phyloP scores from a whole-genome alignment of 2,888 invertebrate genomes.

The Linnaemya tessellans region DNA sequence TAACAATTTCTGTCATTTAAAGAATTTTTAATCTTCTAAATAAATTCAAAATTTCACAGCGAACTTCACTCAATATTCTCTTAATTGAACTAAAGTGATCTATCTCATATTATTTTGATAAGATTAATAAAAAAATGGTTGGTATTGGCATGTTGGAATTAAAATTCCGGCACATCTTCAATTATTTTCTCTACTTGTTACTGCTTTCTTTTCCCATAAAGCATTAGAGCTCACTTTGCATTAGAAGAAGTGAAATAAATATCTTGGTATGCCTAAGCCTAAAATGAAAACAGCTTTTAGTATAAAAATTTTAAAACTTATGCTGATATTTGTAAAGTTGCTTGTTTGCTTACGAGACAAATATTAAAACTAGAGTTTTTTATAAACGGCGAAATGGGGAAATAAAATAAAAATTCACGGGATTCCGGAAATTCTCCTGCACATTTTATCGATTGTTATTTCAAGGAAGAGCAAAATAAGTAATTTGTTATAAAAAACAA shows the following conservation, averaged over 20 bases:
- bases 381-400: no score
- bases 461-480: no score
- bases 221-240: conserved; percentile 3
- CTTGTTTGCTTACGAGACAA: conserved; percentile 32
- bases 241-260: conserved; percentile 17
- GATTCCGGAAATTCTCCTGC: no score
- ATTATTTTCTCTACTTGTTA: conserved; percentile 18
- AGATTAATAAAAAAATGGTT: background rate
- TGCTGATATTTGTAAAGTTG: conserved; percentile 31
- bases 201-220: background rate
- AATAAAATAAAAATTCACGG: no score
- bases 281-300: background rate
- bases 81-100: conserved; percentile 1
- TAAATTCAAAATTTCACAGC: background rate
- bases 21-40: no score
- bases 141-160: background rate
- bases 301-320: conserved; percentile 1
- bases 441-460: no score
- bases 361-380: background rate
- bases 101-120: background rate
- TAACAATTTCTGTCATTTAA: no score
- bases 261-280: background rate
- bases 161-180: background rate
- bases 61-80: background rate
- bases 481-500: no score